Base-by-base conservation (phyloP, 37 sponge, comb jelly and placozoan genomes). In the Haliclona indistincta region DNA sequence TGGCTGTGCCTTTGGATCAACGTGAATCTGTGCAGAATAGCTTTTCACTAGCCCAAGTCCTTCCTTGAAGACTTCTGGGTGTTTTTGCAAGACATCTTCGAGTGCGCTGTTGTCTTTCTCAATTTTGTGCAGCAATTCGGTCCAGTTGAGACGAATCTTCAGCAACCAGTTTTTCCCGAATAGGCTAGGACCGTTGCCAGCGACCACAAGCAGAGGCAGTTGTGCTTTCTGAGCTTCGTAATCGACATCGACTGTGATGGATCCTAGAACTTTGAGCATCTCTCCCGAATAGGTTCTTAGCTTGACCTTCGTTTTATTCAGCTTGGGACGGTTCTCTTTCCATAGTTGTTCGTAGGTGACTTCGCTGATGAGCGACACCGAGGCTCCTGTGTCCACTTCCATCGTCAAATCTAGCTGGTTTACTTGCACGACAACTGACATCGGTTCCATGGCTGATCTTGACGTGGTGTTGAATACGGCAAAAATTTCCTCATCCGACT, bases 231-330 rank as follows among this genome's bases (percentile, higher is more conserved):
- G 81, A 26, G 11, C 58, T 26, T 81, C 39, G 22, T 40, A 36
- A 5, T 44, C 25, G 23, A 79, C 71, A 15, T 30, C 29, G 20
- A 79, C 71, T 4, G 52, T 37, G 22, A 56, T 42, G 26, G 47
- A 29, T 37, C 84, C 84, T 34, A 83, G 41, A 17, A 66, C 67
- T 45, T 64, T 47, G 37, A 83, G 56, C 25, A 20, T 39, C 42
- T 80, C 67, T 8, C 70, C 69, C 2, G 84, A 53, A 47, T 76
- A 83, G 39, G 84, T 81, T 28, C 34, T 29, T 40, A 83, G 67
- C 43, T 35, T 65, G 35, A 40, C 68, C 4, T 52, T 26, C 19
- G 81, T 54, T 36, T 38, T 25, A n/a, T 51, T 28, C 30, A 72
- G 62, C 37, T 37, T 26, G 26, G 62, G 62, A 47, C 26, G 23